These are phyloP conservation scores for Patella caerulea DNA, from an alignment of 2,888 invertebrate species.

Conservation along the genomic window DNA sequence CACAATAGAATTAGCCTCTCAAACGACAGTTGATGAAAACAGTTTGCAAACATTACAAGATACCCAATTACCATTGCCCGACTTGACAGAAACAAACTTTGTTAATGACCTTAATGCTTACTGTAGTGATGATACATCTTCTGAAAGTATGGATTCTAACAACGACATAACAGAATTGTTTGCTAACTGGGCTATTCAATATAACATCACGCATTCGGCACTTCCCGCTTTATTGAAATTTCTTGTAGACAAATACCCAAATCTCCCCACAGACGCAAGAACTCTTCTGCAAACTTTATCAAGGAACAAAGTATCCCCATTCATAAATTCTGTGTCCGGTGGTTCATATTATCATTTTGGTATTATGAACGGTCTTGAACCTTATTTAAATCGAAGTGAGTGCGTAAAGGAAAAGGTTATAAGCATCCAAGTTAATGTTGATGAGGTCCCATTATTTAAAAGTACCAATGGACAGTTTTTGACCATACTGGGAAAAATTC, in stretches of 20 bases:
- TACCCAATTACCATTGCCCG: too few species aligned
- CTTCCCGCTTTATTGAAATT: constrained; percentile 7
- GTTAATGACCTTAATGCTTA: too few species aligned
- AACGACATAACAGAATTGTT: too few species aligned
- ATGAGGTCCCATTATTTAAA: constrained; percentile 16
- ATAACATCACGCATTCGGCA: not conserved
- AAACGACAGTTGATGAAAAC: too few species aligned
- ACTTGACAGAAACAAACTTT: too few species aligned
- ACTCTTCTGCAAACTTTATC: constrained; percentile 14
- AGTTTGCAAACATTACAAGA: too few species aligned
- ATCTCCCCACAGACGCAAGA: constrained; percentile 6
- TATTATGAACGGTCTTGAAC: not conserved
- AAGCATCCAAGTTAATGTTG: constrained; percentile 20
- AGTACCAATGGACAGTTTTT: constrained; percentile 20
- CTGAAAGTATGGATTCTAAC: too few species aligned
- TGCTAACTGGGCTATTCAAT: too few species aligned
- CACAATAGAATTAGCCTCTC: too few species aligned
- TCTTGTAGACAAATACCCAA: constrained; percentile 10
- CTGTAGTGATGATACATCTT: too few species aligned
- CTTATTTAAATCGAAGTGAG: too few species aligned
- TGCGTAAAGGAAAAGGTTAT: too few species aligned
- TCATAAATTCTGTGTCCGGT: constrained; percentile 5
- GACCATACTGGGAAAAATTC: constrained; percentile 21
- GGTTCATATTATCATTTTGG: constrained; percentile 11
- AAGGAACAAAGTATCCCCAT: not conserved